Evolutionary conservation across 1,140 invertebrate genomes (phyloP).

Genomic region (Schlechtendalia chinensis): DNA sequence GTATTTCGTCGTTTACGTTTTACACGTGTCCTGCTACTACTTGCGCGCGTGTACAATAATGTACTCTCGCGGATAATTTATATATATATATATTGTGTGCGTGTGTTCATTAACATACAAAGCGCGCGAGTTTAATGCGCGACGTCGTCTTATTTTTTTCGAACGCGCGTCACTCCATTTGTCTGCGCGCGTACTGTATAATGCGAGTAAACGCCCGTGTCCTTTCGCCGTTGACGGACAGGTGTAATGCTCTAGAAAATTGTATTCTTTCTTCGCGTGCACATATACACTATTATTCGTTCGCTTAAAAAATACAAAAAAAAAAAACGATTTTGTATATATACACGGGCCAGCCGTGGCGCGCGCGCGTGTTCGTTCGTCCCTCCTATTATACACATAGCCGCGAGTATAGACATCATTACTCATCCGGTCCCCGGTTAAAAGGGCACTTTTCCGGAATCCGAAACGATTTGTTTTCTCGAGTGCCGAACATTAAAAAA

Average conservation of each 20-base stretch:
- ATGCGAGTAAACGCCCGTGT: neutral
- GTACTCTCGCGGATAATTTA: no score
- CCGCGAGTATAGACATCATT: conserved; percentile 36
- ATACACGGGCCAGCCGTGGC: neutral
- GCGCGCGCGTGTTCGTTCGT: conserved; percentile 34
- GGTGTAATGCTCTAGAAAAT: conserved; percentile 50
- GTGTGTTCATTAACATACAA: conserved; percentile 28
- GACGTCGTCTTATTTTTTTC: neutral
- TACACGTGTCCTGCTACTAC: conserved; percentile 10
- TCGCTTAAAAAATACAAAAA: conserved; percentile 28
- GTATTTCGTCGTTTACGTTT: neutral
- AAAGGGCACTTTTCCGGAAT: conserved; percentile 50
- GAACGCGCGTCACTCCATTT: conserved; percentile 1
- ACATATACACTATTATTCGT: conserved; percentile 15
- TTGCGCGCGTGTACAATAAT: neutral
- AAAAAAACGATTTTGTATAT: neutral
- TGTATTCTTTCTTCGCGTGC: conserved; percentile 43
- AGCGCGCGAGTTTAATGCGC: conserved; percentile 9
- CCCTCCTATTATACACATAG: conserved; percentile 7
- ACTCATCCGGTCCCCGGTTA: conserved; percentile 49
- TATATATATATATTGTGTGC: no score
- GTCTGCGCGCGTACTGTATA: neutral
- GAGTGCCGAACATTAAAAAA: conserved; percentile 50
- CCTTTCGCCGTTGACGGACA: conserved; percentile 27
- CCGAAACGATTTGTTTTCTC: conserved; percentile 49